A percentile compares a stretch with the other conserved stretches of the same genome.
phyloP scores from a whole-genome alignment of 2,888 invertebrate species.

The Leptopilina drosophilae region DNA sequence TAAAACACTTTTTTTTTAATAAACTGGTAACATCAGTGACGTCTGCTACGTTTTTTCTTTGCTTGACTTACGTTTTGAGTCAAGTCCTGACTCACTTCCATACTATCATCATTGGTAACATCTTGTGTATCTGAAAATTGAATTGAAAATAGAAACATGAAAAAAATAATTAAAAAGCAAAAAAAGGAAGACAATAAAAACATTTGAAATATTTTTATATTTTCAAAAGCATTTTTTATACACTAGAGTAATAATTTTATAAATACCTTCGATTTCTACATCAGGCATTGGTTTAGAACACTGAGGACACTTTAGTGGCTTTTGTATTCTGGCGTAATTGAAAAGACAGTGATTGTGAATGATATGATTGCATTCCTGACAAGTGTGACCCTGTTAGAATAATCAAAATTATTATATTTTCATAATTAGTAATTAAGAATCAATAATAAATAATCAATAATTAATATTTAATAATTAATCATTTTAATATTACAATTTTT shows the following conservation, averaged over 20 bases:
- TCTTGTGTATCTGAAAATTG: too few species aligned
- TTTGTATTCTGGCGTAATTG: slow-evolving; percentile 42
- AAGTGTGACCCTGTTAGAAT: slow-evolving; percentile 57
- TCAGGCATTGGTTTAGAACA: slow-evolving; percentile 29
- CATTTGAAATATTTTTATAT: neutral
- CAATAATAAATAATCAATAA: too few species aligned
- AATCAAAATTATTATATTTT: neutral
- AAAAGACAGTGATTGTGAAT: slow-evolving; percentile 50
- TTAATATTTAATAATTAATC: too few species aligned
- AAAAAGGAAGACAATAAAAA: neutral
- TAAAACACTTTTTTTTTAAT: neutral
- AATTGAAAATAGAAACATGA: too few species aligned
- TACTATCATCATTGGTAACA: neutral
- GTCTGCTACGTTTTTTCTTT: slow-evolving; percentile 16
- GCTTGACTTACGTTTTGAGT: neutral
- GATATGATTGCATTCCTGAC: slow-evolving; percentile 54
- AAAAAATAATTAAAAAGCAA: too few species aligned
- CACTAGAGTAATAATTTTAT: neutral
- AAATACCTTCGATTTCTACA: neutral
- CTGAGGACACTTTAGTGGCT: slow-evolving; percentile 30
- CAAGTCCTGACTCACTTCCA: neutral
- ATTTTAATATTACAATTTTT: slow-evolving; percentile 1
- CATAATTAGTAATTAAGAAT: too few species aligned
- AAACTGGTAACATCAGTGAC: neutral
- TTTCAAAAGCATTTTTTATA: too few species aligned